Conservation (phyloP, 1,140 invertebrate genomes). For the Paraescarpia echinospica region DNA sequence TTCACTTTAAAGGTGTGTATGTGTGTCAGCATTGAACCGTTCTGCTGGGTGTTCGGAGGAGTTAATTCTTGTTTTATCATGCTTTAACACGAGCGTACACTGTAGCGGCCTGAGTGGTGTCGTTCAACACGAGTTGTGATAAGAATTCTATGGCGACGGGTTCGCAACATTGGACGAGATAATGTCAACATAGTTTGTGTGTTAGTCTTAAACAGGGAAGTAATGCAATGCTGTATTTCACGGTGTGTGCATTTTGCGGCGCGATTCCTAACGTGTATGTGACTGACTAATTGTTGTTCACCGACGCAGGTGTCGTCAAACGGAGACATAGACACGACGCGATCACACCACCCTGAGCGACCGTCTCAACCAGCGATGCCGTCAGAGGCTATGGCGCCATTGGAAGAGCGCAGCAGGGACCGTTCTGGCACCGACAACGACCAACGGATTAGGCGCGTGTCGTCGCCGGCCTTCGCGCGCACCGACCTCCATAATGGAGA, state of each 20-base stretch:
- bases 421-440: not conserved
- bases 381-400: not conserved
- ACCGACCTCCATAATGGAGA: not conserved
- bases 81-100: not conserved
- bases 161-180: not conserved
- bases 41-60: not conserved
- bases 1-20: not conserved
- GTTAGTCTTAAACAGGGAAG: not conserved
- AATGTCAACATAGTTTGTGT: not conserved
- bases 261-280: not conserved
- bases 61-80: not conserved
- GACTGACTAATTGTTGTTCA: not conserved
- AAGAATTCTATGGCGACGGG: not conserved
- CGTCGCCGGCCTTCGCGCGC: not conserved
- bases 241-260: not conserved
- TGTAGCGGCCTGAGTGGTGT: not conserved
- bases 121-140: not conserved
- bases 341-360: not conserved
- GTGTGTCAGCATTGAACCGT: not conserved
- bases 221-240: not conserved
- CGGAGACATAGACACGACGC: not conserved
- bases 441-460: not conserved
- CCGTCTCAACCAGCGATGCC: not conserved
- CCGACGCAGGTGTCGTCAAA: not conserved
- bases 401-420: not conserved